Percentiles rank a stretch among this genome's conserved stretches.
These are phyloP conservation scores for Myotis lucifugus DNA, from an alignment of 2,113 vertebrate genomes.

Conservation along the genomic window DNA sequence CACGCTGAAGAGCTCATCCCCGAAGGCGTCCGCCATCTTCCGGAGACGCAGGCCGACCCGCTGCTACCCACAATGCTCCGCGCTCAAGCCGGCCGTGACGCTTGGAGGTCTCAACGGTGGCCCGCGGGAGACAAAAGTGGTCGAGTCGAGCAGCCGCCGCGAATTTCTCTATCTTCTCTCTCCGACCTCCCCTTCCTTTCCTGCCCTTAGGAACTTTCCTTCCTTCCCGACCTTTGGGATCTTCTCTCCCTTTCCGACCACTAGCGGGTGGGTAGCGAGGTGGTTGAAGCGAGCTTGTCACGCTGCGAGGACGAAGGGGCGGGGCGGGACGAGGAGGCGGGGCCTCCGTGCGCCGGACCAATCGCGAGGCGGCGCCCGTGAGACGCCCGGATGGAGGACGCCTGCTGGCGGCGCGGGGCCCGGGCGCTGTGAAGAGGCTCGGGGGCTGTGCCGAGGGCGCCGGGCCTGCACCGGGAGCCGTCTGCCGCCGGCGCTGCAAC, in stretches of 20 bases:
- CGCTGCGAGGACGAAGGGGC: accelerated
- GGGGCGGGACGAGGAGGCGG: neutral
- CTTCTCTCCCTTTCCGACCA: neutral
- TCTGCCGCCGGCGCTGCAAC: neutral
- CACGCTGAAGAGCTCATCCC: conserved; percentile 95
- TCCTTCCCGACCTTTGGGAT: neutral
- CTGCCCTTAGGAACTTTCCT: too few relatives aligned
- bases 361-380: neutral
- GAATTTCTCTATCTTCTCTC: neutral
- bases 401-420: neutral
- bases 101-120: conserved; percentile 29
- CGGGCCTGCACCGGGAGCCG: too few relatives aligned
- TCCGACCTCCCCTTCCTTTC: conserved; percentile 37
- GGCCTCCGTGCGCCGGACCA: conserved; percentile 9
- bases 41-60: neutral
- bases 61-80: conserved; percentile 50
- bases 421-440: neutral
- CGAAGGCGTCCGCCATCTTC: conserved; percentile 95
- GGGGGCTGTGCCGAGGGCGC: accelerated
- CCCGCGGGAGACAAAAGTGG: conserved; percentile 38
- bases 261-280: neutral
- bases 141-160: neutral
- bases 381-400: conserved; percentile 65
- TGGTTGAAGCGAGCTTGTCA: neutral
- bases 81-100: conserved; percentile 46